These are phyloP conservation scores for Aleadryas rufinucha DNA, from an alignment of 2,113 vertebrate species.

Conservation along the genomic window DNA sequence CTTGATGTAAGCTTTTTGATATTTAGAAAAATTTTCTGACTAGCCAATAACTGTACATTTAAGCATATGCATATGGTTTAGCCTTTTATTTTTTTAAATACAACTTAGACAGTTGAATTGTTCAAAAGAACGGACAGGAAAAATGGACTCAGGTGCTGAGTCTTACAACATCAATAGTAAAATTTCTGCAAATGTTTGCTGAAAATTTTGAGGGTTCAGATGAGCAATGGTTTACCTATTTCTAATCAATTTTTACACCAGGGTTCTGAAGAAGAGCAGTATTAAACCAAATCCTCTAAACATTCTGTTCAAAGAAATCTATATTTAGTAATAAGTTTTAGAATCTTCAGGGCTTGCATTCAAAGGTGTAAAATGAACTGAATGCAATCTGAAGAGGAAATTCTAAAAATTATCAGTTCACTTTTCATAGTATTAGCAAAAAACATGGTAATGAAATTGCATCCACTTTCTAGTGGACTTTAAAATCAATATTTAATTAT, in stretches of 20 bases:
- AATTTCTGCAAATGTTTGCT: not conserved
- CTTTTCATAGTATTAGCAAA: not conserved
- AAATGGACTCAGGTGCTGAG: not conserved
- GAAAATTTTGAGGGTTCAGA: not conserved
- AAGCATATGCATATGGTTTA: not conserved
- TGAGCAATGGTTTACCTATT: not conserved
- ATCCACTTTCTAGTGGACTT: not conserved
- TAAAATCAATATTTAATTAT: not conserved
- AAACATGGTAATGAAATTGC: not conserved
- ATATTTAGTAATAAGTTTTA: not conserved
- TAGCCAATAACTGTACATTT: not conserved
- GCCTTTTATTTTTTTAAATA: not conserved
- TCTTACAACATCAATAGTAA: not conserved
- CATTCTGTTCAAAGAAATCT: not conserved
- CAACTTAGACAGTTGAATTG: not conserved
- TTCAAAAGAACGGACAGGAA: not conserved
- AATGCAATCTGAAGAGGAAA: not conserved
- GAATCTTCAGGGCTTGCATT: not conserved
- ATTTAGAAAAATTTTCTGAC: not conserved
- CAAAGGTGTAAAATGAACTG: not conserved
- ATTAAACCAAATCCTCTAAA: not conserved
- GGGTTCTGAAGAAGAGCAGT: not conserved
- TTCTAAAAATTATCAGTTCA: not conserved
- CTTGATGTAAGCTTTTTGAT: not conserved
- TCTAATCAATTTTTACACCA: not conserved